These are phyloP conservation scores for Phenganax marumi DNA, from an alignment of 92 coral and sea anemone genomes.

Conservation along the genomic window DNA sequence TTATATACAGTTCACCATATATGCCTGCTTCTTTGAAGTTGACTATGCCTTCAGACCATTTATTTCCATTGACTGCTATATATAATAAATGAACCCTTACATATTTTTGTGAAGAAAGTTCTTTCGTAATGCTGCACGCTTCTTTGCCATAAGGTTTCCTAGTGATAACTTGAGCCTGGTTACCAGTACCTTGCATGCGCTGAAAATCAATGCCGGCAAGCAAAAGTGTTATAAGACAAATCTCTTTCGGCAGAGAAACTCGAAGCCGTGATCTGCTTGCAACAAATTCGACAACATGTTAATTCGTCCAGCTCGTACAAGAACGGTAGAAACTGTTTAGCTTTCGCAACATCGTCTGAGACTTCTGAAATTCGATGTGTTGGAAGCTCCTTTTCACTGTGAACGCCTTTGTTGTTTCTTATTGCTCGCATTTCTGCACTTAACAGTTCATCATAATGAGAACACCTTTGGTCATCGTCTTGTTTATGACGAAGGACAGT, in stretches of 20 bases:
- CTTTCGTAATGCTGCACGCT: constrained; percentile 71
- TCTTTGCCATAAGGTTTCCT: constrained; percentile 86
- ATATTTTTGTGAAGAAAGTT: constrained; percentile 50
- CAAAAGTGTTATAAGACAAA: constrained; percentile 72
- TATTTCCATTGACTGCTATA: no score
- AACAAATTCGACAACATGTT: constrained; percentile 90
- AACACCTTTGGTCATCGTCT: constrained; percentile 95
- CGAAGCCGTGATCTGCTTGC: constrained; percentile 97
- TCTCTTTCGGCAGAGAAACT: constrained; percentile 90
- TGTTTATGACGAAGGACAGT: constrained; percentile 96
- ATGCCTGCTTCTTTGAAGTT: no score
- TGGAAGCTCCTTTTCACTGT: constrained; percentile 87
- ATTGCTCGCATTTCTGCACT: constrained; percentile 96
- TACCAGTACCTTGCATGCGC: constrained; percentile 80
- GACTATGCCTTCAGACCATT: no score
- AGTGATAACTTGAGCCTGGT: constrained; percentile 50
- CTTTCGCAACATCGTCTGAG: constrained; percentile 79
- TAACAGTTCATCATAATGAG: constrained; percentile 86
- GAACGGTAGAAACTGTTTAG: constrained; percentile 92
- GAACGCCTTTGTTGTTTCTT: constrained; percentile 91
- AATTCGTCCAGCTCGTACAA: constrained; percentile 89
- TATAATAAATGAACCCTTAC: no score
- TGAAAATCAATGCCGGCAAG: constrained; percentile 71
- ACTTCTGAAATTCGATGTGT: constrained; percentile 95
- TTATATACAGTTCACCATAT: no score